A percentile compares a stretch with the other conserved stretches of the same genome.
These are phyloP conservation scores for Sparus aurata DNA, from an alignment of 2,797 vertebrate species.

Conservation along the genomic window DNA sequence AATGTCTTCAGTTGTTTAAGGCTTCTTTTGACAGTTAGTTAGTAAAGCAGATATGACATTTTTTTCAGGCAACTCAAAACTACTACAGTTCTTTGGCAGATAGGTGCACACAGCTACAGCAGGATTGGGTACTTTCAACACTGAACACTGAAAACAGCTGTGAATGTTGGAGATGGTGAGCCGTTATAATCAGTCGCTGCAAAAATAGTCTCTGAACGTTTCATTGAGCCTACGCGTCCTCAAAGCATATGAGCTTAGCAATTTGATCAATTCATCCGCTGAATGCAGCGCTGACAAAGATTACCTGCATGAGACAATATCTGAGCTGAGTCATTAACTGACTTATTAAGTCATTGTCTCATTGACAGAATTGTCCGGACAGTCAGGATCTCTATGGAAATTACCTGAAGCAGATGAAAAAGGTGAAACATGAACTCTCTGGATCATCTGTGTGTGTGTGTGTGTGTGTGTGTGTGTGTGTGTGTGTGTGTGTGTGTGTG, in stretches of 20 bases:
- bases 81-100: background rate
- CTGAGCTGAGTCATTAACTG: conserved; percentile 21
- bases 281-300: conserved; percentile 16
- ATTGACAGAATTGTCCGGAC: conserved; percentile 5
- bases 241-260: background rate
- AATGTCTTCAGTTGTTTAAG: background rate
- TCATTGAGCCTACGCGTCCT: background rate
- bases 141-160: background rate
- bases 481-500: background rate
- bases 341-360: conserved; percentile 31
- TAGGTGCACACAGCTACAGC: background rate
- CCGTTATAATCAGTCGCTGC: background rate
- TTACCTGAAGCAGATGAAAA: conserved; percentile 2
- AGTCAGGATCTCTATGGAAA: conserved; percentile 12
- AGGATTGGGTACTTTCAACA: background rate
- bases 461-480: too few species aligned
- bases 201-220: conserved; percentile 18
- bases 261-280: conserved; percentile 10
- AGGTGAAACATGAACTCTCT: too few species aligned
- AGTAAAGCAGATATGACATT: too few species aligned
- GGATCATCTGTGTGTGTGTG: too few species aligned
- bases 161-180: background rate
- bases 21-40: background rate
- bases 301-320: conserved; percentile 28
- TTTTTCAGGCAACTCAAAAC: too few species aligned